phyloP scores from a whole-genome alignment of 2,888 invertebrate genomes.

The Caenorhabditis angaria region DNA sequence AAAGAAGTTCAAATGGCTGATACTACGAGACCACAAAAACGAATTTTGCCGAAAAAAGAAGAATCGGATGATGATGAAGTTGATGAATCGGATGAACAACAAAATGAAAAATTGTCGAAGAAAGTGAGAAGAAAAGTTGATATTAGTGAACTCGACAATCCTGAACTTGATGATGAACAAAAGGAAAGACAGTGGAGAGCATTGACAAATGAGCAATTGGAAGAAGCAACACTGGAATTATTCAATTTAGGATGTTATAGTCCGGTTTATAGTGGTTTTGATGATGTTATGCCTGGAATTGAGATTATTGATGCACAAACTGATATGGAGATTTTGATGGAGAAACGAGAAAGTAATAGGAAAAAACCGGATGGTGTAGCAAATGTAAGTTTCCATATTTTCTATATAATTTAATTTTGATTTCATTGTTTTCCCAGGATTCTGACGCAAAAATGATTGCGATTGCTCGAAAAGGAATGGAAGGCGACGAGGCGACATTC shows the following conservation, averaged over 20 bases:
- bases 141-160: slow-evolving; percentile 42
- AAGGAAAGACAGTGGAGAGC: slow-evolving; percentile 64
- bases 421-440: slow-evolving; percentile 23
- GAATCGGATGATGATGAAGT: slow-evolving; percentile 36
- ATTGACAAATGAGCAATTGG: slow-evolving; percentile 57
- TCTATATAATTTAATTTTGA: background rate
- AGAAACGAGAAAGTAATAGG: slow-evolving; percentile 36
- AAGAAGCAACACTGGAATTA: slow-evolving; percentile 73
- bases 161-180: slow-evolving; percentile 69
- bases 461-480: slow-evolving; percentile 86
- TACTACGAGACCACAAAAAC: background rate
- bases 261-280: slow-evolving; percentile 61
- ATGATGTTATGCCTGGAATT: slow-evolving; percentile 65
- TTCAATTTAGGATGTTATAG: slow-evolving; percentile 87
- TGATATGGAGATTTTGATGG: slow-evolving; percentile 80
- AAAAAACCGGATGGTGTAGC: slow-evolving; percentile 30
- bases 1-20: slow-evolving; percentile 21
- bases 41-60: slow-evolving; percentile 48
- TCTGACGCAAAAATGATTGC: slow-evolving; percentile 80
- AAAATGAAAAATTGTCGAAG: slow-evolving; percentile 29
- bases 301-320: slow-evolving; percentile 78
- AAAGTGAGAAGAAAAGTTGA: slow-evolving; percentile 54
- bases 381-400: slow-evolving; percentile 8
- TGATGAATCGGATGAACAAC: slow-evolving; percentile 36
- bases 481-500: slow-evolving; percentile 81